phyloP scores from a whole-genome alignment of 2,888 invertebrate genomes.

The Phengaris alcon region DNA sequence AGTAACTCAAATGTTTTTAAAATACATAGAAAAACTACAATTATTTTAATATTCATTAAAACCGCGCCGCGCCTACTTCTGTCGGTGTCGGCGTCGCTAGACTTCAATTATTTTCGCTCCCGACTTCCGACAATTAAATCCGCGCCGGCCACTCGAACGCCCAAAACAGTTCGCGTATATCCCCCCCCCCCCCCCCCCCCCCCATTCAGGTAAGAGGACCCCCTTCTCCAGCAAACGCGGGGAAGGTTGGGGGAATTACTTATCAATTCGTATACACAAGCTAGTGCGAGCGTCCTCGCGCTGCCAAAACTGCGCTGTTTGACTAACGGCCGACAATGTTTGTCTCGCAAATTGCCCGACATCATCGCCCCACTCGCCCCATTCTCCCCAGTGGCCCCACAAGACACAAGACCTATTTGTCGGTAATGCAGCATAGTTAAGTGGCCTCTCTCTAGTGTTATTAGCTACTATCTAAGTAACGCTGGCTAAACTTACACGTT shows the following conservation, averaged over 20 bases:
- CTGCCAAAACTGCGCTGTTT: slow-evolving; percentile 17
- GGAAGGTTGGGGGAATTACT: not conserved
- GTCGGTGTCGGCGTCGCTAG: not conserved
- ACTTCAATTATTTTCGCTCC: slow-evolving; percentile 7
- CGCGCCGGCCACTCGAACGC: slow-evolving; percentile 7
- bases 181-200: no score
- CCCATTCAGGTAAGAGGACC: no score
- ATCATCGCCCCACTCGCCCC: not conserved
- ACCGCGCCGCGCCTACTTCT: not conserved
- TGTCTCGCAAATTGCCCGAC: slow-evolving; percentile 12
- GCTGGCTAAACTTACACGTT: not conserved
- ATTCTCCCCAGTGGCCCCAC: not conserved
- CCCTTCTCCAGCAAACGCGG: not conserved
- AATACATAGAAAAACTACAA: no score
- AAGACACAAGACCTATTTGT: slow-evolving; percentile 2
- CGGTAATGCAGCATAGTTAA: not conserved
- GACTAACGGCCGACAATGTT: slow-evolving; percentile 17
- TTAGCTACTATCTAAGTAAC: not conserved
- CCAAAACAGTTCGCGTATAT: not conserved
- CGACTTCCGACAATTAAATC: slow-evolving; percentile 17
- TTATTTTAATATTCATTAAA: no score
- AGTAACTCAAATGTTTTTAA: not conserved
- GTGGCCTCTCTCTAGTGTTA: slow-evolving; percentile 7
- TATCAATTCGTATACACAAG: slow-evolving; percentile 14
- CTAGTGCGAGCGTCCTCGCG: slow-evolving; percentile 5